Evolutionary conservation across 1,140 invertebrate genomes (phyloP), one percentile per base, ranked within the genome.

Genomic region (Tetragnatha versicolor): DNA sequence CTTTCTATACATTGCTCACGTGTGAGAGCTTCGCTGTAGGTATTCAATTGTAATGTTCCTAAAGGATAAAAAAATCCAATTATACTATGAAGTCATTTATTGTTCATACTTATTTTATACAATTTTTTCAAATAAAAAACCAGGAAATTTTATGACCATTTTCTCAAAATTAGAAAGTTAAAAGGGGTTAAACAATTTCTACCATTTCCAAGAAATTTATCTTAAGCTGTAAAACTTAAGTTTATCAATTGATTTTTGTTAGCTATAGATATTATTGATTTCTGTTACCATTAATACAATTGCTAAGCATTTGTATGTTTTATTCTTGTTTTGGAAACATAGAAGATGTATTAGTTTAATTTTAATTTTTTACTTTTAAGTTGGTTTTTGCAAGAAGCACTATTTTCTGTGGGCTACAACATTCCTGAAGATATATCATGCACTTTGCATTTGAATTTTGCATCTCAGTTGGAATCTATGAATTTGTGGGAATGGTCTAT

Each of bases 401-500:
- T 96, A n/a, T 85, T 89, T 55, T 88, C 90, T 0, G 83, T 95
- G 78, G 89, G 91, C 29, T 91, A 95, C 85, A 89, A 88, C 33
- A 83, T 93, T 33, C 89, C 91, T 10, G 82, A 87, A 51, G 83
- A 89, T 39, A 86, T 89, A 27, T 85, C 86, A 35, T 87, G 88
- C 3, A 87, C 89, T 61, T 87, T 93, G 2, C 89, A 93, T 77
- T 86, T 88, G 0, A 92, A 91, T 72, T 94, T 94, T 84, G 93
- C 95, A 0, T 88, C 91, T 5, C 94, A 97, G 85, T 85, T 98
- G 37, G 94, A 97, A 86, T 88, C 91, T 33, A 85, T 91, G 17
- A 93, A 92, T 0, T 84, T 93, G 0, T 97, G 95, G 94, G 90
- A 95, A 17, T 95, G 93, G 91, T 91, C 94, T 0, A 89, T 95